Conservation (phyloP, 2,888 invertebrate species). For the Heliconius charithonia region DNA sequence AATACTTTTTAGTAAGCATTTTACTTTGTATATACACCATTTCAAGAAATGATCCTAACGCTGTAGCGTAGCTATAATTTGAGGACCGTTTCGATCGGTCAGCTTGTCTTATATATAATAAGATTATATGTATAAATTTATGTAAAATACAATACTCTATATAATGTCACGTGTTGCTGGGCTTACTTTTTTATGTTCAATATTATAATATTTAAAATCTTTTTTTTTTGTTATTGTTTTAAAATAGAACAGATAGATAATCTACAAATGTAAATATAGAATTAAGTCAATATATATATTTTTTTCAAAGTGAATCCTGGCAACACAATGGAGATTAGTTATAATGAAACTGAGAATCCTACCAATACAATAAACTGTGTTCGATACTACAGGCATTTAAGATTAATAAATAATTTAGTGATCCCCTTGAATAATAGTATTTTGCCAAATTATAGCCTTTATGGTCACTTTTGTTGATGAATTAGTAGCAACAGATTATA, state of each 20-base stretch:
- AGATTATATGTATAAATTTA: slow-evolving; percentile 20
- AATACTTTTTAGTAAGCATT: neutral
- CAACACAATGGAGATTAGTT: neutral
- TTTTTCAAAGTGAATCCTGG: neutral
- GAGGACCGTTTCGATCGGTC: too few species aligned
- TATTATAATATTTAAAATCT: neutral
- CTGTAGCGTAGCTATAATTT: slow-evolving; percentile 28
- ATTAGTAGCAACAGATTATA: neutral
- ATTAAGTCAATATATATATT: neutral
- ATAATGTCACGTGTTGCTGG: slow-evolving; percentile 5
- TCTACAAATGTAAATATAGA: neutral
- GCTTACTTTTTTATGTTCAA: neutral
- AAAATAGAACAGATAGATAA: neutral
- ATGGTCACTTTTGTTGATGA: neutral
- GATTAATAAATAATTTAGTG: slow-evolving; percentile 10
- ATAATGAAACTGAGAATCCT: slow-evolving; percentile 17
- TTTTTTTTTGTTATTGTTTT: neutral
- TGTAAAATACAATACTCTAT: neutral
- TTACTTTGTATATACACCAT: neutral
- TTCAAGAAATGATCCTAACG: neutral
- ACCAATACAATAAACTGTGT: slow-evolving; percentile 27
- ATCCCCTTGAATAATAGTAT: slow-evolving; percentile 3
- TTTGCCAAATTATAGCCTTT: slow-evolving; percentile 8
- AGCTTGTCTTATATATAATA: slow-evolving; percentile 33
- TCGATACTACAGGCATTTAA: slow-evolving; percentile 25